Conservation (phyloP, 1,140 invertebrate species). For the Fragariocoptes setiger region DNA sequence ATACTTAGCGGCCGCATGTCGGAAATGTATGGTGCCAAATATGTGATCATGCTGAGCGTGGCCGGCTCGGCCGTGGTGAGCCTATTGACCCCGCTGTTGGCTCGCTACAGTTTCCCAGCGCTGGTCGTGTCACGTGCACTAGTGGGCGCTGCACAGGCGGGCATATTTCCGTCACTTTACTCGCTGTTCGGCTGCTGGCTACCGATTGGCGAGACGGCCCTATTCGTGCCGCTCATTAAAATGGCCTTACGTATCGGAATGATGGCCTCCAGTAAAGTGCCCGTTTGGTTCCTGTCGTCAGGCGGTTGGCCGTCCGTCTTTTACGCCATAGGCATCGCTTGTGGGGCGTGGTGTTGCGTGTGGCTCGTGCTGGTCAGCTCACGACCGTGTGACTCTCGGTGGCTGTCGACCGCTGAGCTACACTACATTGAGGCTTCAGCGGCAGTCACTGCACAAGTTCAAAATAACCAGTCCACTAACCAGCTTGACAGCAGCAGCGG, state of each 20-base stretch:
- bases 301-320: slow-evolving; percentile 6
- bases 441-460: too few species aligned
- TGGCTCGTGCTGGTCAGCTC: too few species aligned
- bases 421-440: too few species aligned
- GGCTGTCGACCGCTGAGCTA: too few species aligned
- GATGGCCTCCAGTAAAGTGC: neutral
- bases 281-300: slow-evolving; percentile 1
- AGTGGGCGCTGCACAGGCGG: slow-evolving; percentile 3
- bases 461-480: too few species aligned
- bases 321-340: slow-evolving; percentile 1
- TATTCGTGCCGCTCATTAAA: slow-evolving; percentile 1
- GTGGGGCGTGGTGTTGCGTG: too few species aligned
- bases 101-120: neutral
- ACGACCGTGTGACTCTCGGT: too few species aligned
- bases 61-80: slow-evolving; percentile 37
- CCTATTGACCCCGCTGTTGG: slow-evolving; percentile 21
- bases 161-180: slow-evolving; percentile 5
- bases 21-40: slow-evolving; percentile 4
- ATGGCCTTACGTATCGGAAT: slow-evolving; percentile 4
- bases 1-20: slow-evolving; percentile 5
- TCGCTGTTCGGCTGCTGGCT: slow-evolving; percentile 5
- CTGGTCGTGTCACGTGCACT: slow-evolving; percentile 3
- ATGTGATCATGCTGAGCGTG: slow-evolving; percentile 35
- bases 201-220: neutral
- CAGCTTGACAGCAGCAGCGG: too few species aligned